phyloP scores from a whole-genome alignment of 2,797 vertebrate genomes.

The Sebastes nivosus region DNA sequence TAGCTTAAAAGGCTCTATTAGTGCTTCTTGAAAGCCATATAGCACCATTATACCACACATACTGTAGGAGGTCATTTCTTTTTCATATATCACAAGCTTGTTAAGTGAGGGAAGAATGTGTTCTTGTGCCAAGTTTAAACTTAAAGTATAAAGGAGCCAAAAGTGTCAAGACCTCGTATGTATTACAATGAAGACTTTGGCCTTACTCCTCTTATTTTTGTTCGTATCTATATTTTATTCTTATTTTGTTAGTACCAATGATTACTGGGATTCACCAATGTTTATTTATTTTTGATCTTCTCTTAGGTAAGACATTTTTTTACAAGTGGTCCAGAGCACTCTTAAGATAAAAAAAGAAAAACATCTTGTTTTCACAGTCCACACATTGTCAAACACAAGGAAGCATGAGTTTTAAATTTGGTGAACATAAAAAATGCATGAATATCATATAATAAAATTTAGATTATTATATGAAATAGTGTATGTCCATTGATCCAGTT shows the following conservation, averaged over 20 bases:
- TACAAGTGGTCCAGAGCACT: not conserved
- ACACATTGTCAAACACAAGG: not conserved
- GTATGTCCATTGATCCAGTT: not conserved
- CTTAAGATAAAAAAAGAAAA: not conserved
- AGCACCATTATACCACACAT: slow-evolving; percentile 36
- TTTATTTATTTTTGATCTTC: not conserved
- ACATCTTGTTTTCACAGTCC: not conserved
- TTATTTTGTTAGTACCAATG: not conserved
- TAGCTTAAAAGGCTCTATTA: slow-evolving; percentile 56
- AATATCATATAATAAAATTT: not conserved
- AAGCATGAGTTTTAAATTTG: not conserved
- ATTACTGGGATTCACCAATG: not conserved
- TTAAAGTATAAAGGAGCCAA: not conserved
- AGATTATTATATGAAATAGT: not conserved
- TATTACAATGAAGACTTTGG: not conserved
- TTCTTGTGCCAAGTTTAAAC: slow-evolving; percentile 18
- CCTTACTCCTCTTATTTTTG: not conserved
- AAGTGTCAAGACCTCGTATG: not conserved
- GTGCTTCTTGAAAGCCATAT: slow-evolving; percentile 57
- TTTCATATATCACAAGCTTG: slow-evolving; percentile 27
- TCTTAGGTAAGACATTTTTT: not conserved
- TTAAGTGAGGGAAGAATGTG: slow-evolving; percentile 16
- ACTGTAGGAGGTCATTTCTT: slow-evolving; percentile 37
- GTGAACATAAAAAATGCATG: not conserved
- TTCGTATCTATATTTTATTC: not conserved